Conservation (phyloP, 2,888 invertebrate genomes). For the Eudemis profundana region DNA sequence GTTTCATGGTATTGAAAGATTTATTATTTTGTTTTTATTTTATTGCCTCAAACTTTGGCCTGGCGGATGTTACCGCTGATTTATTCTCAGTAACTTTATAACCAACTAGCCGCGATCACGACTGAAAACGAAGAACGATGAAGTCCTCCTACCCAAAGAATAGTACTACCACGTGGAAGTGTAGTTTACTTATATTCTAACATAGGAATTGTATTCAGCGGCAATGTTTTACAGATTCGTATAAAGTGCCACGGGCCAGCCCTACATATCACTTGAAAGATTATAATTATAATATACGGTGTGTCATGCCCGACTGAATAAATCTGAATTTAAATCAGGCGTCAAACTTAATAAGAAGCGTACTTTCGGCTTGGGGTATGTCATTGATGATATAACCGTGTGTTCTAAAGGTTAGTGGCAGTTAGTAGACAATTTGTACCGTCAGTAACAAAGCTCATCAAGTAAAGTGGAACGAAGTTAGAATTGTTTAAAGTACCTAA, state of each 20-base stretch:
- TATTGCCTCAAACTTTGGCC: constrained; percentile 23
- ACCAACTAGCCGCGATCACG: constrained; percentile 1
- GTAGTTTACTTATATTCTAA: no score
- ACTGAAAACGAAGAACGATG: constrained; percentile 12
- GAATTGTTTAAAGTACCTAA: not conserved
- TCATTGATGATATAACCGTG: no score
- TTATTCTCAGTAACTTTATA: constrained; percentile 22
- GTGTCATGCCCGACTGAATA: no score
- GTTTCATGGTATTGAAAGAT: constrained; percentile 28
- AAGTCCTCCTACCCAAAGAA: not conserved
- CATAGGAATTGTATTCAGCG: no score
- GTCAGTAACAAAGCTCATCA: constrained; percentile 2
- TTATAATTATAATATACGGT: no score
- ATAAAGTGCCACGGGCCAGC: no score
- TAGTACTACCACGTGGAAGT: not conserved
- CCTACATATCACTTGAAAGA: no score
- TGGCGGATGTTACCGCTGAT: constrained; percentile 29
- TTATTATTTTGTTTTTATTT: constrained; percentile 36
- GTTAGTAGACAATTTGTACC: not conserved
- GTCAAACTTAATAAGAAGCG: no score
- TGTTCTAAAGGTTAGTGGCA: no score
- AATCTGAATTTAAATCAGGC: no score
- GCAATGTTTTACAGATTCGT: no score
- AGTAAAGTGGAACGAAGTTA: constrained; percentile 5
- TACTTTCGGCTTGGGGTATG: no score